Base-by-base conservation (phyloP, 2,888 invertebrate genomes). In the Leucophenga montana region DNA sequence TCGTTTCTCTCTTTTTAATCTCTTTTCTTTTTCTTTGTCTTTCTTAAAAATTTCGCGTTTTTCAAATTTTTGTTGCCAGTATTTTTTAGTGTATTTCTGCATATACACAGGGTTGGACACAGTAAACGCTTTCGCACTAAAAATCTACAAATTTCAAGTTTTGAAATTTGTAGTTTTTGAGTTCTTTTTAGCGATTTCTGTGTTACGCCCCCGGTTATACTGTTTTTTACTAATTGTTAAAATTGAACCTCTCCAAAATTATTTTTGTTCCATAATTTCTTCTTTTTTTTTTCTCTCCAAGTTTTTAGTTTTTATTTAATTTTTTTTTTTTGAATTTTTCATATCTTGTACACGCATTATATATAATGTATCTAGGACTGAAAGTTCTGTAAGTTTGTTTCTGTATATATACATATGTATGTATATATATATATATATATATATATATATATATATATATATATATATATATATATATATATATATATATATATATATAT, bases 301-400 rank as follows among this genome's bases (percentile, higher is more conserved):
- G 53, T 59, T 54, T 67, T n/a, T 33, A 56, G 54, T 67, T 59
- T 27, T 44, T 68, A 44, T 22, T 66, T 62, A 33, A 16, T 68
- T 53, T 54, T 48, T 3, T 70, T 70, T 56, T 70, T 71, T 53
- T 66, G 69, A 69, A 16, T 48, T 16, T 64, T 64, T n/a, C 46
- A 22, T 33, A 39, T 59, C 16, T 81, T 85, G 85, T 86, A 87
- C 88, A 87, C 87, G 88, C 88, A 87, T 87, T 87, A 87, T 87
- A 87, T 86, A 86, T 86, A 86, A 86, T 86, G 86, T 86, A 83
- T 86, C 85, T 86, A 82, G 86, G 82, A 46, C 46, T 46, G 67
- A 57, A 48, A 57, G 27, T 57, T 27, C 9, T 27, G 16, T 18
- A 18, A 18, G 14, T 18, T 5, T 53, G 5, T 16, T 1, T 18